Conservation (phyloP, 2,888 invertebrate genomes). For the Alitta virens region DNA sequence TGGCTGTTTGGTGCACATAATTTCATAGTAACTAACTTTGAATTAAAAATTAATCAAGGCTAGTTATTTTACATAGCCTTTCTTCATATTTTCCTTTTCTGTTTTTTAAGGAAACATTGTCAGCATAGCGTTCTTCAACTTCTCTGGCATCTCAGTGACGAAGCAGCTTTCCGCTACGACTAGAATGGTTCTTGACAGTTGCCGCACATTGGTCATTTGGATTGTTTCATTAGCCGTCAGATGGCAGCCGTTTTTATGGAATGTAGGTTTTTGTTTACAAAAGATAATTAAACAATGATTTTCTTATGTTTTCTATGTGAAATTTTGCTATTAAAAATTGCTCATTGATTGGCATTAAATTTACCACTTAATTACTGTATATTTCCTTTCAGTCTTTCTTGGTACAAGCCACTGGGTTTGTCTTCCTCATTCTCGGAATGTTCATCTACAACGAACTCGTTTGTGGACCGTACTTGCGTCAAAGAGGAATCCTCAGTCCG, state of each 20-base stretch:
- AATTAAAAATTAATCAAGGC: no score
- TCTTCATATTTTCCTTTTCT: not conserved
- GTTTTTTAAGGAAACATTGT: constrained; percentile 69
- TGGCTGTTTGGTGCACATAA: no score
- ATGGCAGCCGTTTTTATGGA: constrained; percentile 70
- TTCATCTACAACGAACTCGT: constrained; percentile 71
- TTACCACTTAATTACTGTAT: no score
- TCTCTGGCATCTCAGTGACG: constrained; percentile 85
- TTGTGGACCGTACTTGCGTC: constrained; percentile 29
- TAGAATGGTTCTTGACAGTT: constrained; percentile 82
- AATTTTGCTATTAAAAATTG: no score
- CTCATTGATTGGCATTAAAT: no score
- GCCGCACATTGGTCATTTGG: constrained; percentile 91
- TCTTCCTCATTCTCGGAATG: constrained; percentile 72
- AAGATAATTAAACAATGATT: no score
- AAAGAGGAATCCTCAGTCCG: not conserved
- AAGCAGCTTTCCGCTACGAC: constrained; percentile 92
- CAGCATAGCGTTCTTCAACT: constrained; percentile 91
- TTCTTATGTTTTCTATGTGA: no score
- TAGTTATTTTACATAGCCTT: no score
- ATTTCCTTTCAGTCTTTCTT: constrained; percentile 14
- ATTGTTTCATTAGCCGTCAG: constrained; percentile 70
- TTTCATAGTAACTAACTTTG: no score
- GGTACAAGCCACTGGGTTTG: constrained; percentile 67
- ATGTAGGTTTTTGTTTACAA: not conserved